phyloP scores from a whole-genome alignment of 2,797 vertebrate genomes.

The Podarcis lilfordi region DNA sequence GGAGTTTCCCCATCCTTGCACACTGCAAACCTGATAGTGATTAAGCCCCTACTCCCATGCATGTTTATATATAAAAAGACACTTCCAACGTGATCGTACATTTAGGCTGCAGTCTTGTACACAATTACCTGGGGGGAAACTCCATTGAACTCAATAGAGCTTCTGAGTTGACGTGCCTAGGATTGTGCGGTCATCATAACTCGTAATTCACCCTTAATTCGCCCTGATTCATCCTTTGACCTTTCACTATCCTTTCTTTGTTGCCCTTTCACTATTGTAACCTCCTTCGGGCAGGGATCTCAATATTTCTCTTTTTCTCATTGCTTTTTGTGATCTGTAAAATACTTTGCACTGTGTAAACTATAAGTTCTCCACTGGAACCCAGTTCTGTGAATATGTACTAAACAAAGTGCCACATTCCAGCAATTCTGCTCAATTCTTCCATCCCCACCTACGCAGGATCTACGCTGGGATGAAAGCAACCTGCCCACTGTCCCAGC shows the following conservation, averaged over 20 bases:
- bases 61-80: too few species aligned
- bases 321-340: neutral
- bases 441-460: rapidly evolving
- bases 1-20: too few species aligned
- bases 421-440: rapidly evolving
- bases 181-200: neutral
- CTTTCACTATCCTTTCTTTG: neutral
- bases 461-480: neutral
- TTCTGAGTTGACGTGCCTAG: neutral
- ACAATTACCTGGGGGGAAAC: neutral
- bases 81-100: too few species aligned
- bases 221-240: neutral
- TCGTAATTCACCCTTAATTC: neutral
- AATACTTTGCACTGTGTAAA: neutral
- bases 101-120: neutral
- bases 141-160: neutral
- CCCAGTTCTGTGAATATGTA: neutral
- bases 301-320: neutral
- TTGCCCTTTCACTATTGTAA: neutral
- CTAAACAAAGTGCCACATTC: neutral
- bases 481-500: rapidly evolving
- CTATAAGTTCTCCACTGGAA: neutral
- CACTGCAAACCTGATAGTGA: too few species aligned
- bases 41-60: too few species aligned
- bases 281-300: neutral